Evolutionary conservation across 2,888 invertebrate genomes (phyloP).

Genomic region (Hydroisotoma schaefferi): DNA sequence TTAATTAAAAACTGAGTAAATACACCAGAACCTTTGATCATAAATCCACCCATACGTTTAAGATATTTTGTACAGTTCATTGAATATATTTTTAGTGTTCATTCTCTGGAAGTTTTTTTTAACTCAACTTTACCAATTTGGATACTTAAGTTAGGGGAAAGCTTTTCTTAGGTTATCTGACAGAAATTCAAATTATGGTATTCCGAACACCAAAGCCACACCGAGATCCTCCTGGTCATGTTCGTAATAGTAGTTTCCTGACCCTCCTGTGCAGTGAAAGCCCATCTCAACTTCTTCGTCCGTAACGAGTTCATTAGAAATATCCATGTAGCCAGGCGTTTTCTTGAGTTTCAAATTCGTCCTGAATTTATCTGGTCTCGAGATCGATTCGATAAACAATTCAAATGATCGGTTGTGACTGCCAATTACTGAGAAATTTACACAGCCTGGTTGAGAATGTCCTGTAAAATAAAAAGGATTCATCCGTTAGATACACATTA

Average conservation of each 20-base stretch:
- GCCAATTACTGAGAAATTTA: conserved; percentile 34
- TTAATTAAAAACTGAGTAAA: too few species aligned
- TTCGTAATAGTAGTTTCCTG: conserved; percentile 31
- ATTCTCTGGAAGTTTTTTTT: too few species aligned
- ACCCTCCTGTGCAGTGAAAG: conserved; percentile 32
- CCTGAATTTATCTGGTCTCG: conserved; percentile 24
- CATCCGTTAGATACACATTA: background rate
- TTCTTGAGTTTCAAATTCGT: conserved; percentile 27
- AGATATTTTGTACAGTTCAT: too few species aligned
- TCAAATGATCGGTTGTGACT: conserved; percentile 36
- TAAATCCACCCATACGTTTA: too few species aligned
- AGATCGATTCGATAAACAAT: conserved; percentile 32
- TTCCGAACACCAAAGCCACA: conserved; percentile 26
- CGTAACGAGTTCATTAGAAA: conserved; percentile 23
- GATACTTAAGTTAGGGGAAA: too few species aligned
- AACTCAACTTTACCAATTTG: too few species aligned
- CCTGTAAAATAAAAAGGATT: background rate
- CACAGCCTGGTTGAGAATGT: conserved; percentile 37
- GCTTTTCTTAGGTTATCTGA: too few species aligned
- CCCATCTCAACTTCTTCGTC: conserved; percentile 35
- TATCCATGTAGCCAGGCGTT: conserved; percentile 33
- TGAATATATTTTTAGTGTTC: too few species aligned
- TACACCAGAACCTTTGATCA: too few species aligned
- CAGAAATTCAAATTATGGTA: too few species aligned
- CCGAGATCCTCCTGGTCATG: conserved; percentile 29